These are phyloP conservation scores for Galaxias olidus DNA, from an alignment of 2,797 vertebrate genomes.

Conservation along the genomic window DNA sequence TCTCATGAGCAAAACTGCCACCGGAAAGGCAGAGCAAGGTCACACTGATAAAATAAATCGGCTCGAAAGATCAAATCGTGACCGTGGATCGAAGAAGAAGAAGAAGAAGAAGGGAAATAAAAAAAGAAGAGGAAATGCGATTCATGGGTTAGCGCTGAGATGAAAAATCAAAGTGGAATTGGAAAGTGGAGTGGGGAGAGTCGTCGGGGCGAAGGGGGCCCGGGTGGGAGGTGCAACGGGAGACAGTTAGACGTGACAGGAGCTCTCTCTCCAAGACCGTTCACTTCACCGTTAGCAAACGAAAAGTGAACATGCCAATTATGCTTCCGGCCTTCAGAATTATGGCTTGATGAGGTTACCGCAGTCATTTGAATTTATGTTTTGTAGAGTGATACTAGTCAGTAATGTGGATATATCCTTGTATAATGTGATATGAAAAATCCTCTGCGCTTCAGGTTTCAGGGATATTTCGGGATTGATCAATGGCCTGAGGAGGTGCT, in stretches of 20 bases:
- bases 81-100: conserved; percentile 48
- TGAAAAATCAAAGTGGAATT: conserved; percentile 38
- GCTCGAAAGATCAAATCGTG: conserved; percentile 60
- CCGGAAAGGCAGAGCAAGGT: conserved; percentile 58
- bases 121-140: conserved; percentile 34
- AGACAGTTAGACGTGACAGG: conserved; percentile 36
- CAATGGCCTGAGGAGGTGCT: too few species aligned
- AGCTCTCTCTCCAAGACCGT: background rate
- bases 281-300: background rate
- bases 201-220: conserved; percentile 19
- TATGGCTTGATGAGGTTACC: too few species aligned
- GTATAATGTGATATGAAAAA: too few species aligned
- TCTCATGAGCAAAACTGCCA: conserved; percentile 10
- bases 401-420: too few species aligned
- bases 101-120: too few species aligned
- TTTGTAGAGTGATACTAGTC: too few species aligned
- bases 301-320: background rate
- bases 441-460: too few species aligned
- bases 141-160: conserved; percentile 33
- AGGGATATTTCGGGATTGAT: too few species aligned
- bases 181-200: conserved; percentile 10
- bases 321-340: too few species aligned
- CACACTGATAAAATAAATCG: conserved; percentile 64
- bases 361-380: too few species aligned
- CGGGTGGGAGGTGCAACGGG: background rate